Evolutionary conservation across 2,113 vertebrate species (phyloP).

Genomic region (Dasyprocta punctata): DNA sequence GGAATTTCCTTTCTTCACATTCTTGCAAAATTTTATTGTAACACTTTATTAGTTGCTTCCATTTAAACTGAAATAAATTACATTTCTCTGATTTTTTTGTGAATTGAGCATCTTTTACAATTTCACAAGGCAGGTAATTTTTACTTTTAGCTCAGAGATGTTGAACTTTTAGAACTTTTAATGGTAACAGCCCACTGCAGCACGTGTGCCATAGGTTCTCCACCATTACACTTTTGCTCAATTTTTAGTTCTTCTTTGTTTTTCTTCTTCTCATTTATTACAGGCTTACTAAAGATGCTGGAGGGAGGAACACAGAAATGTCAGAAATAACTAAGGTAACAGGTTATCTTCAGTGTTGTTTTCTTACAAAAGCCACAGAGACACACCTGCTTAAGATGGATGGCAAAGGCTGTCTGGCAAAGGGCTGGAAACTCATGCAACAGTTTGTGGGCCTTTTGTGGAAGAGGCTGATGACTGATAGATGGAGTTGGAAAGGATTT

Average conservation of each 20-base stretch:
- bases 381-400: slow-evolving; percentile 91
- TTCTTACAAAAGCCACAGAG: slow-evolving; percentile 89
- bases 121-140: background rate
- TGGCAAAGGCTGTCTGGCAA: slow-evolving; percentile 92
- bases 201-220: background rate
- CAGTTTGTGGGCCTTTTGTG: slow-evolving; percentile 95
- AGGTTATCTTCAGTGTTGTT: slow-evolving; percentile 44
- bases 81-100: background rate
- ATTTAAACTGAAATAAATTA: background rate
- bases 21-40: background rate
- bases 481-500: slow-evolving; percentile 95
- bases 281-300: background rate
- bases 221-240: background rate
- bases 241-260: background rate
- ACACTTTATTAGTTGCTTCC: background rate
- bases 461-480: slow-evolving; percentile 94
- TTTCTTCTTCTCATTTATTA: background rate
- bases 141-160: background rate
- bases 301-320: background rate
- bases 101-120: background rate
- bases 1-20: background rate
- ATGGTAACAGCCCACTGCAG: background rate
- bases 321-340: background rate
- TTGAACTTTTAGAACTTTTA: background rate
- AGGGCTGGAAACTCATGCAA: slow-evolving; percentile 91